phyloP scores from a whole-genome alignment of 2,113 vertebrate genomes.

The Lycaon pictus region DNA sequence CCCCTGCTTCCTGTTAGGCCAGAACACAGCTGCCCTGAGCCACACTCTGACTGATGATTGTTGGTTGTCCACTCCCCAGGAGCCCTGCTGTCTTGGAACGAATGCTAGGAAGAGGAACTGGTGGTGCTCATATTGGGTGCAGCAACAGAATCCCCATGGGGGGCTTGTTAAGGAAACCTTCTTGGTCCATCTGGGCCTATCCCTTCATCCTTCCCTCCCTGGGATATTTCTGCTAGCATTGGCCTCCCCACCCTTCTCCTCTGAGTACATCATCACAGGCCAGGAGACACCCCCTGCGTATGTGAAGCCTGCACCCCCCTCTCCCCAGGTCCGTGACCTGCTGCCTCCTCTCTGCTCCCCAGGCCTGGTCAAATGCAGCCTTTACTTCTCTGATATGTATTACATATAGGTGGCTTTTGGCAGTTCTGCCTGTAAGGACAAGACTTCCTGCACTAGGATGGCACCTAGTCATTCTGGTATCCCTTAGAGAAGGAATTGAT shows the following conservation, averaged over 20 bases:
- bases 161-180: neutral
- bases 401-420: neutral
- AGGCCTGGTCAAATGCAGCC: neutral
- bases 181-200: neutral
- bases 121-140: neutral
- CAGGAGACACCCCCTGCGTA: accelerated
- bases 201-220: neutral
- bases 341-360: neutral
- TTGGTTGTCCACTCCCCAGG: neutral
- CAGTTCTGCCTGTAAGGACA: neutral
- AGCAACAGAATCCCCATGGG: neutral
- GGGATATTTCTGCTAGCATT: neutral
- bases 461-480: neutral
- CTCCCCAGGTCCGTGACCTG: neutral
- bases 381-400: neutral
- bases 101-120: neutral
- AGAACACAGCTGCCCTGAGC: neutral
- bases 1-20: neutral
- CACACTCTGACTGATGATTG: neutral
- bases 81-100: neutral
- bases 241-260: neutral
- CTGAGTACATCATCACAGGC: too few relatives aligned
- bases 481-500: neutral
- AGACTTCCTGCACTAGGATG: neutral
- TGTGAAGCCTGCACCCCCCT: too few relatives aligned